Evolutionary conservation across 2,888 invertebrate genomes (phyloP), one percentile per base, ranked within the genome.

Genomic region (Drosophila multiciliata): DNA sequence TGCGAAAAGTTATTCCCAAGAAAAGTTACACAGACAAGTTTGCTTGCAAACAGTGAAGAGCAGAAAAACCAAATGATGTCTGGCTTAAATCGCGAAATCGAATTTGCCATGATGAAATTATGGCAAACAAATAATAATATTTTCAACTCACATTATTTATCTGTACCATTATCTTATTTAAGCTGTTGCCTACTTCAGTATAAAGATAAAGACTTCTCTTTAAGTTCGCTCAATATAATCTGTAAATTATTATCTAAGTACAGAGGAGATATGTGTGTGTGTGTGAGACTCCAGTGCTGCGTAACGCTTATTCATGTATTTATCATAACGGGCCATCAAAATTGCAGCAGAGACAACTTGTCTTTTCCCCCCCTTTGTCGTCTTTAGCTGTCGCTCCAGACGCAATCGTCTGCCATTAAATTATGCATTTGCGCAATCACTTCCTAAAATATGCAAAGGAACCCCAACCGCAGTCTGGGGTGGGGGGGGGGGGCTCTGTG

Each of bases 361-460:
- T 29, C 35, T 17, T 15, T 4, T 12, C 17, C 17, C 38, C 23
- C 20, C 15, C 23, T 49, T 57, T 33, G 42, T 15, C 3, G 49
- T n/a, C 26, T 29, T 60, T 26, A 49, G 40, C 55, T 72, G 38
- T 49, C 26, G 40, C 45, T 42, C 53, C 48, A 53, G 50, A 75
- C 75, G 85, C 84, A 78, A 86, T 84, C 88, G 82, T 69, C 73
- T 78, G 88, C 81, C 89, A 87, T 87, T 89, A 87, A 87, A 89
- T 87, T 89, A 87, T 89, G 87, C 87, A 89, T 89, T 87, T 89
- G 82, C 66, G 83, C 86, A 87, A 87, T 87, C 87, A 87, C 89
- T 89, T 87, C 88, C 89, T 87, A 85, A 82, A 87, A 85, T 87
- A 87, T 85, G 86, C 83, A 80, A 74, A 72, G 68, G 61, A 69